Base-by-base conservation (phyloP, 2,888 invertebrate genomes). In the Cerceris rybyensis region DNA sequence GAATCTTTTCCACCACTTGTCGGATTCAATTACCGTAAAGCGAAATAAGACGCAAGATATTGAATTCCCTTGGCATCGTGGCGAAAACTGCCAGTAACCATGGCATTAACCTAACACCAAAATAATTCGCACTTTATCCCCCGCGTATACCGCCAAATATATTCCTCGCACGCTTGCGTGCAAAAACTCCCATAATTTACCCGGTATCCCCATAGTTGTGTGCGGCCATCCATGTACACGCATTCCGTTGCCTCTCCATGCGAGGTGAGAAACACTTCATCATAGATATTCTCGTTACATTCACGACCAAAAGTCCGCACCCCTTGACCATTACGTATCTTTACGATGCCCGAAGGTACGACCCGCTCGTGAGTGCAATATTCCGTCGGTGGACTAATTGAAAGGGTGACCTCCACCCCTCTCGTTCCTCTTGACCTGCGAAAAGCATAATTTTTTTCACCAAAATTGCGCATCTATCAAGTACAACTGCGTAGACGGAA, bases 201-300 rank as follows among this genome's bases (percentile, higher is more conserved):
- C 60, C 55, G 17, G 39, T 55, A 8, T 43, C 14, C 59, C 11
- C 17, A 46, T 41, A n/a, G 28, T 28, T 28, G 28, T 28, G 28
- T 16, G 16, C 41, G 60, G 50, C 43, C 57, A 58, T 74, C 50
- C 63, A 55, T 58, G 65, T 49, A 14, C 69, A 66, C 54, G 74
- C 59, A 64, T 75, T 59, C 49, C 58, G 46, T 16, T 59, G 39
- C 55, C 59, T 70, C 75, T 66, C 66, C 61, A 14, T 7, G 57
- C 75, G 77, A 83, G 70, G 79, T 72, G 84, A 80, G 81, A 80
- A 82, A 80, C 80, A 75, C 79, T 86, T 82, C 70, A 75, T 83
- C 83, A 86, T 49, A 70, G 70, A 63, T 65, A 77, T 77, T 67
- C 65, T 66, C 73, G 75, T 78, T 76, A 80, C 80, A 46, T 65